Evolutionary conservation across 1,140 invertebrate species (phyloP), one percentile per base, ranked within the genome.

Genomic region (Tetramorium simillimum): DNA sequence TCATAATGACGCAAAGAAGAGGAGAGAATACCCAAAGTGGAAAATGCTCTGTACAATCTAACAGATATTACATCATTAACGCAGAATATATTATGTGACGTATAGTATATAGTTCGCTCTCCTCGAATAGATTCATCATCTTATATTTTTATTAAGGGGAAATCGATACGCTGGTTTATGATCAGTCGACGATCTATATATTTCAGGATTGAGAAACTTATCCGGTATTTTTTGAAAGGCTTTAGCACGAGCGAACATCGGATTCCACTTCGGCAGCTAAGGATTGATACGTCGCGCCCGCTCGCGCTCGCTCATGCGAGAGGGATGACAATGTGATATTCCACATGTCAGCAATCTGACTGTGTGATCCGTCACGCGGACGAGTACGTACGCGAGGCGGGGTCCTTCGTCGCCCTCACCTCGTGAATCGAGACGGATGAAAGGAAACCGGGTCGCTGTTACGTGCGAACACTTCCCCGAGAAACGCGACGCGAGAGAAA

Each of bases 371-470:
- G 33, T 76, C 87, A 51, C 40, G 62, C 81, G 18, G 12, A 56
- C 62, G 58, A 78, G 67, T 69, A 60, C 37, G 40, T 85, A 81
- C 33, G 76, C 40, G 37, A 21, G 33, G 37, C 51, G 28, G 51
- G 76, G 60, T 53, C 37, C 67, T 60, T 85, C 37, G 49, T 78
- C 43, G 70, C 82, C 51, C 70, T 69, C 51, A 10, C 10, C 37
- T n/a, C 37, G 53, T 67, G 84, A 90, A 88, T 73, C 89, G 67
- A 51, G 51, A 88, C 76, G 89, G 73, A 67, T 89, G 89, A 90
- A 91, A 87, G 80, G 80, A 82, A 90, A 89, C 78, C 85, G 62
- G 89, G 90, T 90, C 89, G 70, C 46, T 24, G 58, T n/a, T 14
- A 33, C 49, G 82, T 46, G 72, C 73, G 78, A 88, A 90, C 77